Percentiles rank a stretch among this genome's conserved stretches.
Evolutionary conservation across 2,797 vertebrate species (phyloP).

Genomic region (Danio albolineatus): DNA sequence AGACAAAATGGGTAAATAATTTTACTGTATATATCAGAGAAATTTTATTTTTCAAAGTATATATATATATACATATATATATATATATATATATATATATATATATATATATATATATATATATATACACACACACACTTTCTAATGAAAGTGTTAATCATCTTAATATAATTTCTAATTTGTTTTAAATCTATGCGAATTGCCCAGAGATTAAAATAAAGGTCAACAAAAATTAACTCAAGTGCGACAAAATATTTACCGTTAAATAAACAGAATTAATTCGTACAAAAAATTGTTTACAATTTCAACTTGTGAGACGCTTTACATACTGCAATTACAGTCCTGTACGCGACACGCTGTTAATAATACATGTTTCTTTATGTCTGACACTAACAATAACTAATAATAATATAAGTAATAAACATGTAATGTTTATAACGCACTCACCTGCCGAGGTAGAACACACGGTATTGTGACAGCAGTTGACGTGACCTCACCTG

Average conservation of each 20-base stretch:
- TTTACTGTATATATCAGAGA: too few species aligned
- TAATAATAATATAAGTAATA: too few species aligned
- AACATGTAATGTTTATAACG: background rate
- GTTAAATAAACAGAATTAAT: too few species aligned
- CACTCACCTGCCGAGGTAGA: constrained; percentile 24
- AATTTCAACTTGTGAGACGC: too few species aligned
- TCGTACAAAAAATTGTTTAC: too few species aligned
- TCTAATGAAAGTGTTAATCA: background rate
- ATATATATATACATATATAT: too few species aligned
- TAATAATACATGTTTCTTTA: background rate
- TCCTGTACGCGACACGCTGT: background rate
- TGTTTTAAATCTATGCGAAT: background rate
- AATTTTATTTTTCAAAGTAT: too few species aligned
- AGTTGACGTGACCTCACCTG: constrained; percentile 15
- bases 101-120: too few species aligned
- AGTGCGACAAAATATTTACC: background rate
- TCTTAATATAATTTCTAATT: background rate
- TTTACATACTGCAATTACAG: too few species aligned
- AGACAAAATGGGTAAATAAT: too few species aligned
- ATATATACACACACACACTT: too few species aligned
- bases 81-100: too few species aligned
- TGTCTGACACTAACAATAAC: background rate
- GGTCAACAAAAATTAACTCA: background rate
- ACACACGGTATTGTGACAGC: background rate
- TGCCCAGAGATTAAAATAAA: background rate